phyloP scores from a whole-genome alignment of 2,888 invertebrate species.

The Zeuzera pyrina region DNA sequence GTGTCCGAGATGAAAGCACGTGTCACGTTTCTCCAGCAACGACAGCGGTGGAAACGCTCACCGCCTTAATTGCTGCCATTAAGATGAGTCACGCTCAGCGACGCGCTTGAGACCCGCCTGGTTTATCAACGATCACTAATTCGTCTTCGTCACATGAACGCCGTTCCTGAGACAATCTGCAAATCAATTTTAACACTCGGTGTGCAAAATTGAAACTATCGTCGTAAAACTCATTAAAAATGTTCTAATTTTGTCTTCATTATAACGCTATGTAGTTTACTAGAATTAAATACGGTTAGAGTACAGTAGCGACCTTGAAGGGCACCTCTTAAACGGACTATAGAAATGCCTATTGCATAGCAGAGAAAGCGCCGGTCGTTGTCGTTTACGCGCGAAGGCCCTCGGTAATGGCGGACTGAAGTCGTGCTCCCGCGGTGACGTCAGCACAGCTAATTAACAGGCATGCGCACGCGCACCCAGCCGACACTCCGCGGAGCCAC shows the following conservation, averaged over 20 bases:
- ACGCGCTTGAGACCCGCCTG: slow-evolving; percentile 50
- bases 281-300: too few relatives aligned
- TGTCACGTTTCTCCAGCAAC: slow-evolving; percentile 37
- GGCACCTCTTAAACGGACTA: slow-evolving; percentile 27
- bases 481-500: slow-evolving; percentile 37
- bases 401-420: slow-evolving; percentile 48
- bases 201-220: too few relatives aligned
- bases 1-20: slow-evolving; percentile 28
- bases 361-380: slow-evolving; percentile 68
- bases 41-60: slow-evolving; percentile 35
- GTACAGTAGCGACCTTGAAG: slow-evolving; percentile 34
- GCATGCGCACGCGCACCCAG: slow-evolving; percentile 44
- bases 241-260: too few relatives aligned
- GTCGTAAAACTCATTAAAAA: too few relatives aligned
- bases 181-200: too few relatives aligned
- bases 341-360: slow-evolving; percentile 29
- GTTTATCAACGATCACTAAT: slow-evolving; percentile 53
- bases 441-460: slow-evolving; percentile 59
- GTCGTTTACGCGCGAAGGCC: slow-evolving; percentile 69
- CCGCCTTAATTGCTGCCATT: slow-evolving; percentile 61
- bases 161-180: too few relatives aligned
- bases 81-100: slow-evolving; percentile 70
- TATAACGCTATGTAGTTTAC: too few relatives aligned
- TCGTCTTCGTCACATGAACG: too few relatives aligned
- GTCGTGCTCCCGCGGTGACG: slow-evolving; percentile 53